Evolutionary conservation across 1,140 invertebrate genomes (phyloP).

Genomic region (Diuraphis noxia): DNA sequence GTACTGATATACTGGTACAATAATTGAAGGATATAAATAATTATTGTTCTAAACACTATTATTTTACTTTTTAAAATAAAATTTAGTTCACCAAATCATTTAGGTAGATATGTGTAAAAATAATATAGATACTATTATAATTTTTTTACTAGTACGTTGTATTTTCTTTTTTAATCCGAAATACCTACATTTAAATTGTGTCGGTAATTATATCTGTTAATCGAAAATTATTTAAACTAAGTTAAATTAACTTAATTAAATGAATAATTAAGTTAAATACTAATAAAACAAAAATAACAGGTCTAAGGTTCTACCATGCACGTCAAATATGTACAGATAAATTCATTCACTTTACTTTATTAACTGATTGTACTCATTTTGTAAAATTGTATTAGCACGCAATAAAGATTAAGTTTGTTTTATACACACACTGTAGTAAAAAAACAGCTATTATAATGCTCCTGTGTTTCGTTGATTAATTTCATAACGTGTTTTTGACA

Average conservation of each 20-base stretch:
- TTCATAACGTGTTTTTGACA: neutral
- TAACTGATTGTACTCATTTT: neutral
- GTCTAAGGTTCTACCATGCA: neutral
- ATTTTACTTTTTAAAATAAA: neutral
- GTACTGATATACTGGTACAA: neutral
- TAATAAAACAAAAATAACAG: neutral
- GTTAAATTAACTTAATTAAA: neutral
- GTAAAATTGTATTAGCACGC: neutral
- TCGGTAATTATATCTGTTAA: neutral
- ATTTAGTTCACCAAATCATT: neutral
- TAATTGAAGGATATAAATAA: neutral
- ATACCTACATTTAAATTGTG: neutral
- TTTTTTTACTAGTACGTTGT: neutral
- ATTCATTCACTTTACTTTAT: neutral
- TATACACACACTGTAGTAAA: neutral
- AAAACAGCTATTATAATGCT: neutral
- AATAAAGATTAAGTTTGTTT: neutral
- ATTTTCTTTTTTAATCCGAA: too few species aligned
- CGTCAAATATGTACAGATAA: neutral
- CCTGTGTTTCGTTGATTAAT: neutral
- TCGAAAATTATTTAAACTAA: neutral
- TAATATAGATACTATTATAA: neutral
- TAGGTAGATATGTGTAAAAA: neutral
- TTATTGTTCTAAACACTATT: neutral
- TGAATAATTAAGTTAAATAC: too few species aligned